A percentile compares a stretch with the other conserved stretches of the same genome.
Evolutionary conservation across 2,797 vertebrate genomes (phyloP).

Genomic region (Poeciliopsis paucimaculata): DNA sequence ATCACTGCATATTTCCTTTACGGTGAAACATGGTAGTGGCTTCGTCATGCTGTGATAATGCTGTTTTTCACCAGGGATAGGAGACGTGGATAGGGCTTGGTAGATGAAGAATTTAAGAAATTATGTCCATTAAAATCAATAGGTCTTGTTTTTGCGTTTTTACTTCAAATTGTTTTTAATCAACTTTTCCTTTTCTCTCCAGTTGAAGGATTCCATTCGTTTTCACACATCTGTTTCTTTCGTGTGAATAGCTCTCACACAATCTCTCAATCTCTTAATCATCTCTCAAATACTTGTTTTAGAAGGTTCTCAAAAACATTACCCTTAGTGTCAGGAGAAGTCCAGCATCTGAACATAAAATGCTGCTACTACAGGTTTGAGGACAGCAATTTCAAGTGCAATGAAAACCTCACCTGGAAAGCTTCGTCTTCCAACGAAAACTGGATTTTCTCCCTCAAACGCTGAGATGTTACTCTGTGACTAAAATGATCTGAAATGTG

Average conservation of each 20-base stretch:
- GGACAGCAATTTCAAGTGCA: slow-evolving; percentile 9
- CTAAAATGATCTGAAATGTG: slow-evolving; percentile 11
- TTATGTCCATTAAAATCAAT: background rate
- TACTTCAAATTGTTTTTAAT: background rate
- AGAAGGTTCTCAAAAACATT: slow-evolving; percentile 43
- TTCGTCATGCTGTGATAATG: background rate
- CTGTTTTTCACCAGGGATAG: background rate
- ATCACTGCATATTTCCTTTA: background rate
- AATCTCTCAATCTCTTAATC: slow-evolving; percentile 12
- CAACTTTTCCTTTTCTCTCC: background rate
- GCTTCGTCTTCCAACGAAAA: background rate
- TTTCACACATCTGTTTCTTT: background rate
- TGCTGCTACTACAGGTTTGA: slow-evolving; percentile 11
- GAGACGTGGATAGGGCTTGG: background rate
- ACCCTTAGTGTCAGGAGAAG: slow-evolving; percentile 32
- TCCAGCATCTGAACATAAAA: slow-evolving; percentile 35
- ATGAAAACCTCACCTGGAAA: slow-evolving; percentile 20
- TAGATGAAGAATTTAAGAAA: background rate
- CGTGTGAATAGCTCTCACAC: slow-evolving; percentile 24
- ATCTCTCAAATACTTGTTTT: slow-evolving; percentile 28
- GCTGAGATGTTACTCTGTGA: slow-evolving; percentile 28
- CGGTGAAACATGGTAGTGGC: background rate
- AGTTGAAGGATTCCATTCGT: background rate
- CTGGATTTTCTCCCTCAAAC: slow-evolving; percentile 3
- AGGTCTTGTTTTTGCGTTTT: background rate